Base-by-base conservation (phyloP, 2,888 invertebrate species). In the Drosophila fungiperda region DNA sequence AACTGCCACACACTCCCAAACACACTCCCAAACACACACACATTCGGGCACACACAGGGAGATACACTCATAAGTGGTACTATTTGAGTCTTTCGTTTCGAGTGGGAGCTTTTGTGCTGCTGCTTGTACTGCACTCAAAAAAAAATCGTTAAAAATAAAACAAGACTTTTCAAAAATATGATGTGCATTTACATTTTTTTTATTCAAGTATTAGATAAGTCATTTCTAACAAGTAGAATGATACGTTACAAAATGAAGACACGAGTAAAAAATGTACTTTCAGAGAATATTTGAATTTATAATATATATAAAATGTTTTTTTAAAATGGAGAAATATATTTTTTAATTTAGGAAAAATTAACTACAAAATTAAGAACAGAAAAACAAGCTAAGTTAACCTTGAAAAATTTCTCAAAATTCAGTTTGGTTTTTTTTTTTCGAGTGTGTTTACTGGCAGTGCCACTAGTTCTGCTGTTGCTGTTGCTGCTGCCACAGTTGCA, bases 1-100 rank as follows among this genome's bases (percentile, higher is more conserved):
- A 86, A 83, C 89, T 77, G 83, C 76, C 69, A 67, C 68, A 73
- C 68, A 40, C 45, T 3, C 52, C 12, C 57, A 29, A 23, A 52
- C 26, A 52, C 53, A 55, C 33, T 68, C n/a, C 50, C 48, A 62
- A 11, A 72, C 29, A 50, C 38, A 35, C 32, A 58, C 38, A 42
- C 68, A 23, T 61, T 64, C 32, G 42, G 53, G 48, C 42, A 69
- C 36, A 53, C 52, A 15, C 45, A n/a, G n/a, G 8, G 45, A 15
- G 45, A 23, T 45, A 45, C 20, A 40, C 55, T 55, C 50, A 62
- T 68, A 60, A 57, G 73, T 75, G 61, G 45, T 54, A 54, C 61
- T 70, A 59, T 72, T 76, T 63, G 73, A 59, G 63, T 40, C 45
- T 59, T 66, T 78, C 36, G 71, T 60, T 29, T 72, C 59, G 59